phyloP scores from a whole-genome alignment of 2,113 vertebrate genomes.

The Pseudopipra pipra region DNA sequence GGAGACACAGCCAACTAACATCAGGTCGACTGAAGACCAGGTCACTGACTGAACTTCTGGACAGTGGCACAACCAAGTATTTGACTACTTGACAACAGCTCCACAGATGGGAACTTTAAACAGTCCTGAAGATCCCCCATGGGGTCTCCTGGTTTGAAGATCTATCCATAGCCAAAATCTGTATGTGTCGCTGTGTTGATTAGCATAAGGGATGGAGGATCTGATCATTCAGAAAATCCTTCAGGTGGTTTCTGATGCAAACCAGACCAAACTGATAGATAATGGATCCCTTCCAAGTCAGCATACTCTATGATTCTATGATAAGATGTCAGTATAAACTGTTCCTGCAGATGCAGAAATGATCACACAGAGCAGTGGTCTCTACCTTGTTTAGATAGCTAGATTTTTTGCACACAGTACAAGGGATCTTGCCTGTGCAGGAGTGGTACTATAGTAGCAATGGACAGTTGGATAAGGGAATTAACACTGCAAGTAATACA shows the following conservation, averaged over 20 bases:
- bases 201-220: background rate
- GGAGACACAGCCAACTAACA: background rate
- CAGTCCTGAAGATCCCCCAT: background rate
- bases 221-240: background rate
- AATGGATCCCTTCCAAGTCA: background rate
- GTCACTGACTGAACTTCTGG: background rate
- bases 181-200: background rate
- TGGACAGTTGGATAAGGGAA: background rate
- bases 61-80: background rate
- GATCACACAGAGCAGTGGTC: background rate
- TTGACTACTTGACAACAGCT: background rate
- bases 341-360: background rate
- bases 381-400: background rate
- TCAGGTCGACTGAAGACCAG: fast-evolving
- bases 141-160: background rate
- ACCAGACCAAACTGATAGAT: background rate
- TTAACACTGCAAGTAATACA: background rate
- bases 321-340: background rate
- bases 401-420: background rate
- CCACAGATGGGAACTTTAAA: background rate
- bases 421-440: background rate
- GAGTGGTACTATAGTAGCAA: background rate
- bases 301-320: background rate
- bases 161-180: background rate
- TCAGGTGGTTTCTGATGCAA: background rate